phyloP scores from a whole-genome alignment of 2,797 vertebrate species.

The Chaunax sp. region DNA sequence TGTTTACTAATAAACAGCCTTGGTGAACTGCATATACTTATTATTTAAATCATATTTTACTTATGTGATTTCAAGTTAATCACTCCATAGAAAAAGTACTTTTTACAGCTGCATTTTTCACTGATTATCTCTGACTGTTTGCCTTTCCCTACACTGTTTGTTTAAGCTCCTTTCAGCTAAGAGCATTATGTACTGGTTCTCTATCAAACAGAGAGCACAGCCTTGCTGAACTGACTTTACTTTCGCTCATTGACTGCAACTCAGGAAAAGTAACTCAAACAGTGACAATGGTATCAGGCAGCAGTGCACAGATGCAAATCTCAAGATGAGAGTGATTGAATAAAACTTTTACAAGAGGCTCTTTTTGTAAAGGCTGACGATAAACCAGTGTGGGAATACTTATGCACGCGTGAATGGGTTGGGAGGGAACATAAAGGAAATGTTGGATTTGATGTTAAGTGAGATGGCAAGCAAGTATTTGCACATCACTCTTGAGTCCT shows the following conservation, averaged over 20 bases:
- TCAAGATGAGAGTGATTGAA: conserved; percentile 5
- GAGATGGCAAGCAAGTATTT: conserved; percentile 1
- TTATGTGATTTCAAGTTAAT: conserved; percentile 2
- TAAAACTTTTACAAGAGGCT: neutral
- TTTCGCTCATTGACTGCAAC: conserved; percentile 36
- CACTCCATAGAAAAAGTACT: neutral
- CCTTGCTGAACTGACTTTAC: conserved; percentile 29
- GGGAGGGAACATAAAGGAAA: conserved; percentile 1
- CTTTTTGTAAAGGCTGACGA: conserved; percentile 2
- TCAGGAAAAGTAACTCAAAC: conserved; percentile 46
- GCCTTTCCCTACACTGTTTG: conserved; percentile 57
- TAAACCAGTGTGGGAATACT: conserved; percentile 12
- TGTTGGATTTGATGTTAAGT: neutral
- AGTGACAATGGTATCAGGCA: conserved; percentile 30
- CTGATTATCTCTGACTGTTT: conserved; percentile 49
- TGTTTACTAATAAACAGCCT: no score
- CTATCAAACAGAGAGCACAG: conserved; percentile 40
- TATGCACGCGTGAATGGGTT: neutral
- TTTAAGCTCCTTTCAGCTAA: conserved; percentile 64
- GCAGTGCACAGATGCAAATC: conserved; percentile 39
- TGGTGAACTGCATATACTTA: no score
- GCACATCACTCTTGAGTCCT: neutral
- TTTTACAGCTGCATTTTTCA: conserved; percentile 4
- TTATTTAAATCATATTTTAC: no score
- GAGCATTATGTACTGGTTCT: conserved; percentile 44